Base-by-base conservation (phyloP, 1,140 invertebrate genomes). In the Cydia pomonella region DNA sequence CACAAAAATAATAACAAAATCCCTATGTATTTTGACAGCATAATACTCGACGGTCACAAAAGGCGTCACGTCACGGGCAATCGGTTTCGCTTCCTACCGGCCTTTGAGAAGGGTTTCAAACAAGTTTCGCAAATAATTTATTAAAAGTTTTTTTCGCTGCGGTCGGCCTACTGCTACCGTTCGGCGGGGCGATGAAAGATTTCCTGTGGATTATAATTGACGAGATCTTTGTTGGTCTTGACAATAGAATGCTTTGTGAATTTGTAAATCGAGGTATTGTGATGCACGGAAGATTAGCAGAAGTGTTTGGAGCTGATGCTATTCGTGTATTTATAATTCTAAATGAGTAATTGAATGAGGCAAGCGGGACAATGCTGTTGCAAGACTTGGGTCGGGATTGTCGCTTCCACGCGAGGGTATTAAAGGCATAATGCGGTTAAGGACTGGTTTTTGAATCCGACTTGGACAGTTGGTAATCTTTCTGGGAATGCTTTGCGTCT, bases 1-100 rank as follows among this genome's bases (percentile, higher is more conserved):
- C 91, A 91, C 87, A 91, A 91, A 90, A 92, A 92, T 92, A 92
- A 92, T 92, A 92, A 92, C 89, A 88, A 92, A 91, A 92, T 91
- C 87, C 83, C 86, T 82, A 87, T 89, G 86, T 92, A 91, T 92
- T 92, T 92, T 92, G 91, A 92, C 91, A 92, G 87, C 88, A 89
- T 91, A 92, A 92, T 92, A 91, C 91, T 88, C 82, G 82, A 84
- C 84, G 82, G 85, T 87, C 86, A 92, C 89, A 91, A 91, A 90
- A 84, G 86, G 83, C 84, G 85, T 86, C 88, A 88, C 87, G 91
- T 91, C 88, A 90, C 86, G 83, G 87, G 80, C 87, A 90, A 92
- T 92, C 89, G 89, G 89, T 87, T 91, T 89, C 86, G 83, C 82
- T 89, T 87, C 87, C 84, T 83, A 80, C 81, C 87, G 82, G 84